Percentiles rank a stretch among this genome's conserved stretches.
Conservation (phyloP, 2,113 vertebrate species). For the Nibea albiflora region DNA sequence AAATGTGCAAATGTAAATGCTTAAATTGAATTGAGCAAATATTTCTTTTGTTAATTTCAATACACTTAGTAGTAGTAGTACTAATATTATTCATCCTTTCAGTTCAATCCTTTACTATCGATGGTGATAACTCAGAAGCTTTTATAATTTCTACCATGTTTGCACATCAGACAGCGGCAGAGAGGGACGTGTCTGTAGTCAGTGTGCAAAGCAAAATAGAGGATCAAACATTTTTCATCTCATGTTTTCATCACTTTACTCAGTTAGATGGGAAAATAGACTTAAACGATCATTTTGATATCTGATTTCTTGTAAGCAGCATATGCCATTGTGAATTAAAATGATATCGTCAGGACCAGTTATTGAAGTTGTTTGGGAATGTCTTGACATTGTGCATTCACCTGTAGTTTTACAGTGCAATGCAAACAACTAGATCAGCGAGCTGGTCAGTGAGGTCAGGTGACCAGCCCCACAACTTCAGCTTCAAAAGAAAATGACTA, state of each 20-base stretch:
- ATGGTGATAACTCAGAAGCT: constrained; percentile 17
- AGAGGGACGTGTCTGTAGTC: constrained; percentile 14
- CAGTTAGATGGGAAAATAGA: background rate
- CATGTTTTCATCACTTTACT: constrained; percentile 7
- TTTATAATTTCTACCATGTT: constrained; percentile 34
- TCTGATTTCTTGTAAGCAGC: background rate
- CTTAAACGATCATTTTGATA: constrained; percentile 5
- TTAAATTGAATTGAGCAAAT: constrained; percentile 7
- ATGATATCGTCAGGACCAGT: background rate
- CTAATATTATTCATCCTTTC: constrained; percentile 6
- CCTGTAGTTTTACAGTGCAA: background rate
- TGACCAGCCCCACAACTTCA: background rate
- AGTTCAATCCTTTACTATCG: constrained; percentile 9
- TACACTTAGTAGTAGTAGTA: background rate
- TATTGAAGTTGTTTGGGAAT: background rate
- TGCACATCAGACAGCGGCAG: constrained; percentile 34
- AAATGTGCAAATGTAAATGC: background rate
- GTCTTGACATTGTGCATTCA: background rate
- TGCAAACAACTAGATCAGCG: background rate
- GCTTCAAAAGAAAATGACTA: background rate
- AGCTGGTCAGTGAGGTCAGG: background rate
- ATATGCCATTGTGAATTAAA: background rate
- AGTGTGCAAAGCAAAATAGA: constrained; percentile 14
- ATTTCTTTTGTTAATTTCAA: constrained; percentile 9
- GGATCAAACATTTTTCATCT: constrained; percentile 34